A percentile compares a stretch with the other conserved stretches of the same genome.
Conservation (phyloP, 2,797 vertebrate species). For the Melanotaenia trifasciata region DNA sequence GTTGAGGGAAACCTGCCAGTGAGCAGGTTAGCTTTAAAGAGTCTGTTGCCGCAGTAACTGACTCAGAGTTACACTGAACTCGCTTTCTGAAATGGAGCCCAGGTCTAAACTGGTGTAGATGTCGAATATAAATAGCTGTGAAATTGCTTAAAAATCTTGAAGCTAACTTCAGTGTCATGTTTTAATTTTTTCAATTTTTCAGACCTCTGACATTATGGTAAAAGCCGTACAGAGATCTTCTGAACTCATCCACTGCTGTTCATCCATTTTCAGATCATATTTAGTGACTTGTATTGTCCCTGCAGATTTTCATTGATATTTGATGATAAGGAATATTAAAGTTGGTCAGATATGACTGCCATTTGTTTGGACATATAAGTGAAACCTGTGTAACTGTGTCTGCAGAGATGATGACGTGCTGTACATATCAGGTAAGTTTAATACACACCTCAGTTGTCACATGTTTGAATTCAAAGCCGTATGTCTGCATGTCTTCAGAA, state of each 20-base stretch:
- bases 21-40: too few species aligned
- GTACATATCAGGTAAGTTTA: constrained; percentile 87
- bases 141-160: neutral
- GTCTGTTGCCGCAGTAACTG: too few species aligned
- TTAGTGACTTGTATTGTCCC: neutral
- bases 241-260: too few species aligned
- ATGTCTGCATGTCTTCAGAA: neutral
- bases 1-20: too few species aligned
- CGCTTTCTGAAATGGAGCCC: too few species aligned
- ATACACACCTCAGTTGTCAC: neutral
- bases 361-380: neutral
- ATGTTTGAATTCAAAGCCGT: neutral
- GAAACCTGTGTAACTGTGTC: neutral
- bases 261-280: too few species aligned
- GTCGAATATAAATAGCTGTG: neutral
- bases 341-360: neutral
- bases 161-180: too few species aligned
- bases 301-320: neutral
- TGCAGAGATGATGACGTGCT: constrained; percentile 91
- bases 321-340: too few species aligned
- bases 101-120: neutral
- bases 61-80: too few species aligned
- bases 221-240: too few species aligned
- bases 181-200: too few species aligned
- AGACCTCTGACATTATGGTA: neutral